A percentile compares a stretch with the other conserved stretches of the same genome.
phyloP scores from a whole-genome alignment of 1,140 invertebrate genomes.

The Pogonus chalceus region DNA sequence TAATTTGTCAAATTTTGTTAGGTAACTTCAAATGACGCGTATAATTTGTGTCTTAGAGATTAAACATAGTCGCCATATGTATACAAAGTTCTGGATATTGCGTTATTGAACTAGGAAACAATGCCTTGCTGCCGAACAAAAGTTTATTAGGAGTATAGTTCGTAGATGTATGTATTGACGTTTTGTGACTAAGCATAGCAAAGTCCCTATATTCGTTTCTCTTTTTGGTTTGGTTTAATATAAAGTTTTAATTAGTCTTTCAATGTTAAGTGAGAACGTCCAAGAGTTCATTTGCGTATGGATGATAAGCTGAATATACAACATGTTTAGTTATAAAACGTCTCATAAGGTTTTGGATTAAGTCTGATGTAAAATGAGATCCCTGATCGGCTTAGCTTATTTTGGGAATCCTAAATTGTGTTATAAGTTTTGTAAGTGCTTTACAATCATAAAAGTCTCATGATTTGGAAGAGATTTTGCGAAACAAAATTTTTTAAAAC shows the following conservation, averaged over 20 bases:
- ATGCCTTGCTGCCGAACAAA: constrained; percentile 26
- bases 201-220: constrained; percentile 26
- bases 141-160: constrained; percentile 33
- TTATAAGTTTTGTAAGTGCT: no score
- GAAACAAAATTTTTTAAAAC: no score
- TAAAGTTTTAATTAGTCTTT: constrained; percentile 29
- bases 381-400: no score
- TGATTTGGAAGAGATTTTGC: no score
- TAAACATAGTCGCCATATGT: constrained; percentile 27
- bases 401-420: no score
- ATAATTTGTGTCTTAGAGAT: constrained; percentile 27
- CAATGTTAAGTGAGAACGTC: constrained; percentile 27
- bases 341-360: no score
- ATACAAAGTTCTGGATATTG: constrained; percentile 19
- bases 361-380: no score
- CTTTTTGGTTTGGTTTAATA: constrained; percentile 16
- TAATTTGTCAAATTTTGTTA: constrained; percentile 24
- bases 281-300: constrained; percentile 30
- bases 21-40: constrained; percentile 24
- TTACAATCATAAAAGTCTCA: no score
- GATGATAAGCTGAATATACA: constrained; percentile 20
- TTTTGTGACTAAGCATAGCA: constrained; percentile 34
- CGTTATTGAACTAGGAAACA: constrained; percentile 19
- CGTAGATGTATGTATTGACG: constrained; percentile 29
- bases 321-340: no score